Evolutionary conservation across 2,113 vertebrate genomes (phyloP).

Genomic region (Bubo blakistoni): DNA sequence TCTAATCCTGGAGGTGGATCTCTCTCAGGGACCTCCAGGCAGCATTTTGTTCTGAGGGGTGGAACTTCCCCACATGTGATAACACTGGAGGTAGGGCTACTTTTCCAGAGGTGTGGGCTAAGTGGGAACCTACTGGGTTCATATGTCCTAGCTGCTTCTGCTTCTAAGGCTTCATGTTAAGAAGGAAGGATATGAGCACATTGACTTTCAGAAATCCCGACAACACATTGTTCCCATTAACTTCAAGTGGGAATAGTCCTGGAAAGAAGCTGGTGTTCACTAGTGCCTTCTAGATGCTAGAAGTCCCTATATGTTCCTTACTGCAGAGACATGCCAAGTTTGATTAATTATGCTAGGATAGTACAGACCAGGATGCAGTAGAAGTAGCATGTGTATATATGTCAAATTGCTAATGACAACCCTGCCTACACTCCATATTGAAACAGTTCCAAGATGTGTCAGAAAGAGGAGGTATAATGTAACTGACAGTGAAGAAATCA

Average conservation of each 20-base stretch:
- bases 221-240: not conserved
- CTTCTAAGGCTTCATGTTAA: not conserved
- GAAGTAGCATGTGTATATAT: constrained; percentile 10
- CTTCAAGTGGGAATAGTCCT: not conserved
- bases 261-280: not conserved
- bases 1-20: not conserved
- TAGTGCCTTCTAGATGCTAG: not conserved
- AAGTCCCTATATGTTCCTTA: not conserved
- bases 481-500: constrained; percentile 49
- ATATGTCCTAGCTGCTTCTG: not conserved
- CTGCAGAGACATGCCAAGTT: not conserved
- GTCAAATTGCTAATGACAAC: constrained; percentile 33
- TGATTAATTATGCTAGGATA: not conserved
- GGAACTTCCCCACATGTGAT: not conserved
- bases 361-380: not conserved
- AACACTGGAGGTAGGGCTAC: not conserved
- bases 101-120: not conserved
- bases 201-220: not conserved
- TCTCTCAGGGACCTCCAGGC: not conserved
- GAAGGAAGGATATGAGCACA: not conserved
- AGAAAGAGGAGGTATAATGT: constrained; percentile 6
- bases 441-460: not conserved
- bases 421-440: constrained; percentile 37
- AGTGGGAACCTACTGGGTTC: not conserved
- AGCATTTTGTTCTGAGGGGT: not conserved